Base-by-base conservation (phyloP, 2,113 vertebrate genomes). In the Chloebia gouldiae region DNA sequence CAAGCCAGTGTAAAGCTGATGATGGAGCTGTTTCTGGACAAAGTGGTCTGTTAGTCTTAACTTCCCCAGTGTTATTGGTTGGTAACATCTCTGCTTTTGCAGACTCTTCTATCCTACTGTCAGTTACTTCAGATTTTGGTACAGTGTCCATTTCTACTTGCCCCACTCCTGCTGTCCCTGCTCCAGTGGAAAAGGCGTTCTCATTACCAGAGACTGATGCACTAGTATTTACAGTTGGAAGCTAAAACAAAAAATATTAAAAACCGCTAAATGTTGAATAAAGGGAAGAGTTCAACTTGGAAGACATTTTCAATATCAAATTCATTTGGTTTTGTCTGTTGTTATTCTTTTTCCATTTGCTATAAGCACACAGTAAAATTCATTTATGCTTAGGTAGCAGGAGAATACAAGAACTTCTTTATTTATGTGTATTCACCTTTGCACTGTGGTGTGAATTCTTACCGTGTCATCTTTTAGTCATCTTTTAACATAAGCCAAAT, bases 1-100 rank as follows among this genome's bases (percentile, higher is more conserved):
- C 99, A 94, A 99, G 97, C 99, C 99, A 99, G 96, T 99, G 99
- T 83, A 99, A 98, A 86, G 99, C 99, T 50, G 99, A 99, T 3
- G 99, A 98, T 6, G 98, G 99, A 94, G 98, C 98, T 60, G 98
- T 97, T 95, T 99, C 99, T 86, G 98, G 97, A 81, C 97, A 97
- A 37, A 98, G 97, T 12, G 98, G 95, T 86, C 98, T 98, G 13
- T 96, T 96, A 94, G 98, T 98, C 97, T 99, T 99, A 82, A 97
- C 88, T 91, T 98, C 98, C 88, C 93, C 97, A 86, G 94, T 96
- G 97, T 95, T 97, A 97, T 84, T 97, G 91, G 88, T 33, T 65
- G 96, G 78, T n/a, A 94, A 94, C 5, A 69, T 87, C 54, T 98
- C 98, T 80, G 93, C 44, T 96, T 98, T 98, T 51, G 91, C 61